Evolutionary conservation across 2,113 vertebrate genomes (phyloP), one percentile per base, ranked within the genome.

Genomic region (Sterrhoptilus dennistouni): DNA sequence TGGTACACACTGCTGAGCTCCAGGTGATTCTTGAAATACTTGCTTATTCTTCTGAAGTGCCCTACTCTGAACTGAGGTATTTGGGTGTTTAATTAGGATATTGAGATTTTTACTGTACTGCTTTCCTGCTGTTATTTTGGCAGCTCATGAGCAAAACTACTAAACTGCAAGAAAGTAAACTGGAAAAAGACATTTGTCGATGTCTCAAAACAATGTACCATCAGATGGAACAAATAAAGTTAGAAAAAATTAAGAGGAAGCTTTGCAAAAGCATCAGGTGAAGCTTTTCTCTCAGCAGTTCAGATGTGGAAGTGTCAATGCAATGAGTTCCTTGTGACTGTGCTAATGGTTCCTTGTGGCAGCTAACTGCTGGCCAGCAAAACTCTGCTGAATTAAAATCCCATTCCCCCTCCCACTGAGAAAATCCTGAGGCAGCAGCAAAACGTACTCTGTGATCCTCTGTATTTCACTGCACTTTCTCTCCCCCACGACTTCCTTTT

Each of bases 21-120:
- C 16, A 35, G n/a, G 33, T 0, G 0, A 23, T 36, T 68, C 60
- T 65, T n/a, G n/a, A n/a, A n/a, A n/a, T n/a, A n/a, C n/a, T n/a
- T 12, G 3, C n/a, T 60, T 63, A 18, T 12, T 78, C 56, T 79
- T 82, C 33, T 71, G n/a, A 74, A 61, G 33, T 50, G 33, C 27
- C 16, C 1, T 1, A 4, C 59, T 75, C 69, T 28, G 18, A 75
- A 54, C 17, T 28, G 35, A 82, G 35, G 9, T 35, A 66, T 66
- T 50, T 69, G 40, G 11, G 9, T 52, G 28, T 28, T 54, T 80
- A n/a, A 52, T 60, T 49, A 56, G 20, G 31, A 76, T n/a, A 23
- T 33, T 12, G 27, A 77, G 18, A 74, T 10, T 28, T 75, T 79
- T 49, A 31, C 29, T 35, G 50, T 42, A 35, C 18, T 65, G 36